These are phyloP conservation scores for Zenarchopterus dispar DNA, from an alignment of 2,797 vertebrate genomes.

Conservation along the genomic window DNA sequence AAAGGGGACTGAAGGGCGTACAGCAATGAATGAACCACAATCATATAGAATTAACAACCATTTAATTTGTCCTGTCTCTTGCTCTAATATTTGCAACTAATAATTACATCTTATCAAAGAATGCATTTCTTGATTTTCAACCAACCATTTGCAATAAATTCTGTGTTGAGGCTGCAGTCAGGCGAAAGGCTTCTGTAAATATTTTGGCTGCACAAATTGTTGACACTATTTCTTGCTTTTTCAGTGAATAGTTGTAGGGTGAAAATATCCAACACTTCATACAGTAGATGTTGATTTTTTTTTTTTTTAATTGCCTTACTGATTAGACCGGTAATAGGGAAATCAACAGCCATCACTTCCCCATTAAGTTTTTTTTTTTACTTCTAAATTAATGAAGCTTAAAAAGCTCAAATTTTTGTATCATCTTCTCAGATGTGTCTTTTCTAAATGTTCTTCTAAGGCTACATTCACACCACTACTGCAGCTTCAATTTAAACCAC, in stretches of 20 bases:
- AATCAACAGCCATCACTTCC: background rate
- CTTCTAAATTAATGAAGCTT: background rate
- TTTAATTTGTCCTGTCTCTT: no score
- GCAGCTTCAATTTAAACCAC: no score
- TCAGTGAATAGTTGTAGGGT: background rate
- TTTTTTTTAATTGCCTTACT: background rate
- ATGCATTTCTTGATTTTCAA: background rate
- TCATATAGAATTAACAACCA: no score
- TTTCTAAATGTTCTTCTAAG: no score
- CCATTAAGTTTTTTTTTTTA: background rate
- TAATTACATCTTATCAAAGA: constrained; percentile 2
- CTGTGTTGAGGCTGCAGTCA: background rate
- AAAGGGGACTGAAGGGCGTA: no score
- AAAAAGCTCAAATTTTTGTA: no score
- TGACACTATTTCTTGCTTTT: background rate
- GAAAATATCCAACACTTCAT: constrained; percentile 5
- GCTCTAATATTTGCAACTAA: background rate
- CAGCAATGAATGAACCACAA: no score
- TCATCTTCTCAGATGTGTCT: no score
- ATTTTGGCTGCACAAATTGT: background rate
- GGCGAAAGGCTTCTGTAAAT: background rate
- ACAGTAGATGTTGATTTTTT: background rate
- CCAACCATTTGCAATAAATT: background rate
- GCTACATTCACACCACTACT: no score
- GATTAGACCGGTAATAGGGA: constrained; percentile 6